phyloP scores from a whole-genome alignment of 2,888 invertebrate species.

The Cyclophora punctaria region DNA sequence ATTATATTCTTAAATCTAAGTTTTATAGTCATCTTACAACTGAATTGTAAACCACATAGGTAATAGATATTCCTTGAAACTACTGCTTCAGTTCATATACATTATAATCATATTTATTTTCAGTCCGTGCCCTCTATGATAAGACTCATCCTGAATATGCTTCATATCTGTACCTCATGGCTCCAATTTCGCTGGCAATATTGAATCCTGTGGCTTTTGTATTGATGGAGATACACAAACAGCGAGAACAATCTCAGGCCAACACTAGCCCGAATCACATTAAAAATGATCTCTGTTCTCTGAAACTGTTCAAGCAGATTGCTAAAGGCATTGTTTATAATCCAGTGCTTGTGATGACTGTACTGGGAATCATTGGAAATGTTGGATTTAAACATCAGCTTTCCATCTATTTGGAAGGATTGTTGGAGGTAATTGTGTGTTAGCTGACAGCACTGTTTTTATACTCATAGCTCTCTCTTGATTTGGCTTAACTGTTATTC shows the following conservation, averaged over 20 bases:
- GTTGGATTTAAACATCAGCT: constrained; percentile 85
- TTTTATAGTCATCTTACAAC: too few species aligned
- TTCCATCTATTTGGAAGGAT: constrained; percentile 82
- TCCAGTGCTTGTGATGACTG: constrained; percentile 93
- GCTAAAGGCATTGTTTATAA: constrained; percentile 86
- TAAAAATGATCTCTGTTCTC: constrained; percentile 31
- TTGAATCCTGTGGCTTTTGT: constrained; percentile 94
- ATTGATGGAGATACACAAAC: constrained; percentile 87
- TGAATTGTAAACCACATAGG: too few species aligned
- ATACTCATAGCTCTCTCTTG: too few species aligned
- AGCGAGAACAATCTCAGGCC: constrained; percentile 44
- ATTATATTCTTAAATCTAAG: too few species aligned
- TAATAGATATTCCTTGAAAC: too few species aligned
- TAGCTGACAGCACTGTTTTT: too few species aligned
- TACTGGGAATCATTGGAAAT: constrained; percentile 92
- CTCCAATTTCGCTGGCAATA: constrained; percentile 93
- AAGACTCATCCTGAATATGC: constrained; percentile 92
- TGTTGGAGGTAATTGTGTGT: constrained; percentile 77
- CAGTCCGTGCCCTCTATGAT: constrained; percentile 90
- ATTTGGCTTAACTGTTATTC: too few species aligned
- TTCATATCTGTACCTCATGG: constrained; percentile 92
- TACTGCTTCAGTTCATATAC: too few species aligned
- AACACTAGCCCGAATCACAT: constrained; percentile 28
- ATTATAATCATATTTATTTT: constrained; percentile 20
- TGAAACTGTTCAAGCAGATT: constrained; percentile 62